Evolutionary conservation across 1,140 invertebrate species (phyloP).

Genomic region (Pseudomyrmex gracilis): DNA sequence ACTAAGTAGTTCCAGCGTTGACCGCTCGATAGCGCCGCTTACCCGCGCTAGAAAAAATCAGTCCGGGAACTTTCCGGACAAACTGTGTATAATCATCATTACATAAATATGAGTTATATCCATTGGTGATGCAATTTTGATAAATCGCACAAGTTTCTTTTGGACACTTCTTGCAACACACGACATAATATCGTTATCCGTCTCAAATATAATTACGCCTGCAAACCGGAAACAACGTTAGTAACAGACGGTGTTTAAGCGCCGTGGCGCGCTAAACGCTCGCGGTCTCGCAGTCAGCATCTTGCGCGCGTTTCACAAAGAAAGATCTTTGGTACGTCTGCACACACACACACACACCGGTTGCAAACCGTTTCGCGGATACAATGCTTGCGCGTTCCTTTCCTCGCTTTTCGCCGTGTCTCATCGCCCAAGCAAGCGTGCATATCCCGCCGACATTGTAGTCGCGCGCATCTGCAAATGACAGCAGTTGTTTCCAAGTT

Average conservation of each 20-base stretch:
- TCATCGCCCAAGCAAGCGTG: conserved; percentile 41
- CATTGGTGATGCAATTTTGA: no score
- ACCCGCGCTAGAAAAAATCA: no score
- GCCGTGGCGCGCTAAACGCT: conserved; percentile 25
- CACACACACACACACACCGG: not conserved
- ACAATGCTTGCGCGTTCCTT: conserved; percentile 7
- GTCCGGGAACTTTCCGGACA: no score
- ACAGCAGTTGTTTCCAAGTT: conserved; percentile 78
- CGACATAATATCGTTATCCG: not conserved
- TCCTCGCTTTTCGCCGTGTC: conserved; percentile 26
- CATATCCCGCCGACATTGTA: conserved; percentile 65
- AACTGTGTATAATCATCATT: no score
- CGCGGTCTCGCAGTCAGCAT: conserved; percentile 34
- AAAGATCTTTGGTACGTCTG: conserved; percentile 45
- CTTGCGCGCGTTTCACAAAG: conserved; percentile 24
- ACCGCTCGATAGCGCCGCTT: no score
- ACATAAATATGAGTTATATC: no score
- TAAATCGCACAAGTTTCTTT: no score
- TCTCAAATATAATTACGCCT: conserved; percentile 34
- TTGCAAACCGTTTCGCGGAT: not conserved
- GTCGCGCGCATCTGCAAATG: conserved; percentile 69
- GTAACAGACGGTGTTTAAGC: conserved; percentile 21
- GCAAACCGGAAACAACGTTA: conserved; percentile 7
- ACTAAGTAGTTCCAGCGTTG: no score
- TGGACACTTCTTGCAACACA: no score